These are phyloP conservation scores for Stegostoma tigrinum DNA, from an alignment of 2,113 vertebrate genomes.

Conservation along the genomic window DNA sequence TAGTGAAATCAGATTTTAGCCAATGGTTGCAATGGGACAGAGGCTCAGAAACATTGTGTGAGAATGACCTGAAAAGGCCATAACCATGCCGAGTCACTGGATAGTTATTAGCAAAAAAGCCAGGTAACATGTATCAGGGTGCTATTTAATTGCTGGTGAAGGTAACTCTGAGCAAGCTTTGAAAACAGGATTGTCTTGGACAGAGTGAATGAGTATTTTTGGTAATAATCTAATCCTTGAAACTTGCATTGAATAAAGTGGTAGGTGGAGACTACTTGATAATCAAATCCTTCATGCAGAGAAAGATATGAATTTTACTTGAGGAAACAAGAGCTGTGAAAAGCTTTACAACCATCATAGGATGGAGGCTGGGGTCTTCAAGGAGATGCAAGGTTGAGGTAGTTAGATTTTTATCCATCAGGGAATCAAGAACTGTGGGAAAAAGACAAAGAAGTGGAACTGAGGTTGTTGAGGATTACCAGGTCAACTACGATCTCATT, in stretches of 20 bases:
- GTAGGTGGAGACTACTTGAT: too few relatives aligned
- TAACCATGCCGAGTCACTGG: not conserved
- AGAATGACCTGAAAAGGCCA: not conserved
- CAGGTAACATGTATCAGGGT: not conserved
- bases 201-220: not conserved
- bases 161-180: not conserved
- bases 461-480: too few relatives aligned
- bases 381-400: too few relatives aligned
- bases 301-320: too few relatives aligned
- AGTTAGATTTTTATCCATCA: too few relatives aligned
- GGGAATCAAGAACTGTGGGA: too few relatives aligned
- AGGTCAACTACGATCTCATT: too few relatives aligned
- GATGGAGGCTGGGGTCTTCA: too few relatives aligned
- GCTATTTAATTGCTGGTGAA: not conserved
- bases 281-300: too few relatives aligned
- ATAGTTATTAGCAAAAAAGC: not conserved
- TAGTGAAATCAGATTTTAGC: not conserved
- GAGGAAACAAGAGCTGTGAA: too few relatives aligned
- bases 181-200: not conserved
- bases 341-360: too few relatives aligned
- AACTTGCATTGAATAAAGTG: not conserved
- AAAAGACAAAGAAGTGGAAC: too few relatives aligned
- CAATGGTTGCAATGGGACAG: not conserved
- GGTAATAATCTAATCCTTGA: not conserved
- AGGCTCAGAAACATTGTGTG: not conserved